Evolutionary conservation across 2,797 vertebrate species (phyloP).

Genomic region (Capromys pilorides): DNA sequence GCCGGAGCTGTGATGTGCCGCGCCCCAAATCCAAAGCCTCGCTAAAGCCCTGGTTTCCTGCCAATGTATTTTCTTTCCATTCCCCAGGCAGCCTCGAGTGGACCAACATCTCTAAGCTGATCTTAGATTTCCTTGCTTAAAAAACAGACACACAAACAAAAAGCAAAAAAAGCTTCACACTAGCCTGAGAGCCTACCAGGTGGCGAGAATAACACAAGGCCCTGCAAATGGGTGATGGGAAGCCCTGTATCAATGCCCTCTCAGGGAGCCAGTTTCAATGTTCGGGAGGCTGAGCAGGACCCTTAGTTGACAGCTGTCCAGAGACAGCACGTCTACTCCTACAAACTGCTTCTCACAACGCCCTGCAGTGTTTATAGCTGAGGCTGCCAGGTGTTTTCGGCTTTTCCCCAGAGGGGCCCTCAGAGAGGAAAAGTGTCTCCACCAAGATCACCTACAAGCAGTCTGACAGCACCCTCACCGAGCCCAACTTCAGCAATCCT

Average conservation of each 20-base stretch:
- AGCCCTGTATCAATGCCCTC: neutral
- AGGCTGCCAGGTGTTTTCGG: neutral
- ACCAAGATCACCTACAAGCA: neutral
- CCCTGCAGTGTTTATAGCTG: neutral
- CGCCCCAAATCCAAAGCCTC: neutral
- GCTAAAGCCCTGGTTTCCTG: neutral
- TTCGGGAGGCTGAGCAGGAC: neutral
- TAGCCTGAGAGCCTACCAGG: neutral
- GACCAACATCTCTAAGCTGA: neutral
- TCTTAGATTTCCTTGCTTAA: neutral
- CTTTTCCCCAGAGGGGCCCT: neutral
- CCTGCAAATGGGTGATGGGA: neutral
- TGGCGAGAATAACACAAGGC: neutral
- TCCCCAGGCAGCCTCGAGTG: neutral
- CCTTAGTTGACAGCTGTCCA: neutral
- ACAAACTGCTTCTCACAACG: neutral
- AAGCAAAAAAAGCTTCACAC: too few species aligned
- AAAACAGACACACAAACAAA: neutral
- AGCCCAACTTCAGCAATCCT: neutral
- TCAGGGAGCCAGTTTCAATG: neutral
- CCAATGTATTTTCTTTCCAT: neutral
- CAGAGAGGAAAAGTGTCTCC: neutral
- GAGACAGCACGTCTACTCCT: neutral
- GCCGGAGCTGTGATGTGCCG: neutral
- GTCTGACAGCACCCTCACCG: neutral